phyloP scores from a whole-genome alignment of 30 jellyfish, hydroid and myxozoan species.

The Turritopsis dohrnii region DNA sequence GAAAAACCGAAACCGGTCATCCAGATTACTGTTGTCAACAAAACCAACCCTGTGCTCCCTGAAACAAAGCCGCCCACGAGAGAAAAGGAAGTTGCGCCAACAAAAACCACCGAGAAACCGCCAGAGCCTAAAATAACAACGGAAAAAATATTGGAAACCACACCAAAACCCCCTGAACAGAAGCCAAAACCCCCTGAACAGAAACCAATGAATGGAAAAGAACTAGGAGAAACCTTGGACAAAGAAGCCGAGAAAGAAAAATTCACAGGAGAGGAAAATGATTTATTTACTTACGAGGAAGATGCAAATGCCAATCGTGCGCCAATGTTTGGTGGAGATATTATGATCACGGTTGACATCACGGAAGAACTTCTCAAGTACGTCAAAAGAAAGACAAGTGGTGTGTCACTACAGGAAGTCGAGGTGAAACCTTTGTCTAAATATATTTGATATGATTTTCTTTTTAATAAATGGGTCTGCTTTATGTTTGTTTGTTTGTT shows the following conservation, averaged over 20 bases:
- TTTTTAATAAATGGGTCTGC: too few species aligned
- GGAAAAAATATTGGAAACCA: slow-evolving; percentile 20
- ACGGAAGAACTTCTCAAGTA: slow-evolving; percentile 67
- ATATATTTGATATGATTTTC: too few species aligned
- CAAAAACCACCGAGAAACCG: slow-evolving; percentile 19
- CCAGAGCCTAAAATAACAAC: slow-evolving; percentile 35
- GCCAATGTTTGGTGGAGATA: slow-evolving; percentile 96
- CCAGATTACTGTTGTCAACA: slow-evolving; percentile 26
- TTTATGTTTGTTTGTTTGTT: too few species aligned
- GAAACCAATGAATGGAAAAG: slow-evolving; percentile 47
- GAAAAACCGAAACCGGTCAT: slow-evolving; percentile 25
- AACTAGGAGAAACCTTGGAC: slow-evolving; percentile 53
- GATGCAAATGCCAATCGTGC: slow-evolving; percentile 66
- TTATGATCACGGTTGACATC: slow-evolving; percentile 66
- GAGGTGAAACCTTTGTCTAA: too few species aligned
- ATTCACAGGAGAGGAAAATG: slow-evolving; percentile 36
- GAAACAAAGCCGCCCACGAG: slow-evolving; percentile 9
- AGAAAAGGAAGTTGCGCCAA: slow-evolving; percentile 7
- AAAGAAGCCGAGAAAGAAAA: slow-evolving; percentile 43
- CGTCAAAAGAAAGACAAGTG: slow-evolving; percentile 45
- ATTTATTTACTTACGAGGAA: slow-evolving; percentile 52
- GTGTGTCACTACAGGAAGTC: slow-evolving; percentile 83
- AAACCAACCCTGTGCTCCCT: slow-evolving; percentile 11
- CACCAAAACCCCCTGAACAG: slow-evolving; percentile 35
- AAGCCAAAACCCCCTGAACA: slow-evolving; percentile 10